Conservation (phyloP, 2,888 invertebrate species). For the Siphlonurus alternatus region DNA sequence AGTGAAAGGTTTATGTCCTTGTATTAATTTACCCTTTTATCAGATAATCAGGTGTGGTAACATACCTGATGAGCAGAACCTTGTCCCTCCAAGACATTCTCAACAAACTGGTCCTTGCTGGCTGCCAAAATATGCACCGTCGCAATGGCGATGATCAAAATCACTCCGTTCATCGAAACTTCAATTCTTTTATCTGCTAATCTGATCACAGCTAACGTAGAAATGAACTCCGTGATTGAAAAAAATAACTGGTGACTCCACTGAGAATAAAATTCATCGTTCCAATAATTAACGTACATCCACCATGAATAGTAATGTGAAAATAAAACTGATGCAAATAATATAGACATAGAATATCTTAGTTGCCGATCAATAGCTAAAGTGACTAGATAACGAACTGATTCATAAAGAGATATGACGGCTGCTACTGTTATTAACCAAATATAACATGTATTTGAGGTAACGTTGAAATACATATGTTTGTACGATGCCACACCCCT, state of each 20-base stretch:
- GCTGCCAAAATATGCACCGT: constrained; percentile 42
- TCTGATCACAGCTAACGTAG: constrained; percentile 21
- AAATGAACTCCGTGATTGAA: constrained; percentile 41
- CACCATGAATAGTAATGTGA: constrained; percentile 53
- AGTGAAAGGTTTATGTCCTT: no score
- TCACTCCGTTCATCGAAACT: constrained; percentile 30
- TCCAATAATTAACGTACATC: constrained; percentile 52
- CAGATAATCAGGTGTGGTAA: no score
- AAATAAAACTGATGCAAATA: constrained; percentile 43
- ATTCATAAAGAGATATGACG: constrained; percentile 41
- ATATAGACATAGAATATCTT: constrained; percentile 40
- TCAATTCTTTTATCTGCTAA: not conserved
- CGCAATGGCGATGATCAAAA: constrained; percentile 39
- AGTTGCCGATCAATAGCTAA: constrained; percentile 34
- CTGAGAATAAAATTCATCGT: constrained; percentile 49
- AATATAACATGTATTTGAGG: constrained; percentile 44
- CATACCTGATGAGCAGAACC: constrained; percentile 46
- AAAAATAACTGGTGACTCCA: constrained; percentile 52
- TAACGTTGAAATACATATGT: constrained; percentile 53
- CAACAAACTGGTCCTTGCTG: constrained; percentile 45
- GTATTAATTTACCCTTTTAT: no score
- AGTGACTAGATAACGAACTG: constrained; percentile 35
- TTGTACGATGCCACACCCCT: constrained; percentile 50
- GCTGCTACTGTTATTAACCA: constrained; percentile 42
- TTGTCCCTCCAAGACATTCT: constrained; percentile 43